Conservation (phyloP, 1,140 invertebrate genomes). For the Pararge aegeria region DNA sequence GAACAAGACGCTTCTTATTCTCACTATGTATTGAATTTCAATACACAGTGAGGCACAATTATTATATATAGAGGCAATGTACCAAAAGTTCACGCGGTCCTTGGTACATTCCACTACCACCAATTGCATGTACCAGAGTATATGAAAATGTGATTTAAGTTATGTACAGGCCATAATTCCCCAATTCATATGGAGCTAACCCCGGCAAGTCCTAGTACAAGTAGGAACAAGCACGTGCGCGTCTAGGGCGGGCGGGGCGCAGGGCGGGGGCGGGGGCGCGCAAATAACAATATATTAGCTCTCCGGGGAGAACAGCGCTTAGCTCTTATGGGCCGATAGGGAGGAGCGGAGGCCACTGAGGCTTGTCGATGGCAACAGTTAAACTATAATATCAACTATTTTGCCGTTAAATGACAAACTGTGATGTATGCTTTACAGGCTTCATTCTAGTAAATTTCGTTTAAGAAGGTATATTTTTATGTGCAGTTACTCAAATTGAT, state of each 20-base stretch:
- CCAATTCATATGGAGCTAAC: background rate
- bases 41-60: too few relatives aligned
- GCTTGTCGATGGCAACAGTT: background rate
- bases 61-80: too few relatives aligned
- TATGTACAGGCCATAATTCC: background rate
- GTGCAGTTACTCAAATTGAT: too few relatives aligned
- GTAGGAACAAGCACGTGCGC: background rate
- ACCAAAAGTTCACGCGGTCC: too few relatives aligned
- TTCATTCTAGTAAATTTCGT: too few relatives aligned
- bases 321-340: conserved; percentile 47
- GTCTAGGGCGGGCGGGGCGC: background rate
- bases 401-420: too few relatives aligned
- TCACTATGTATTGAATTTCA: too few relatives aligned
- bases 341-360: background rate
- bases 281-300: conserved; percentile 74
- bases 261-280: conserved; percentile 33
- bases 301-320: conserved; percentile 64
- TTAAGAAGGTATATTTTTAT: too few relatives aligned
- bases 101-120: too few relatives aligned
- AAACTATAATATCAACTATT: background rate
- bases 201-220: background rate
- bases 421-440: too few relatives aligned
- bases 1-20: too few relatives aligned
- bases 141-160: background rate
- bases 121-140: too few relatives aligned